Base-by-base conservation (phyloP, 2,113 vertebrate genomes). In the Seriola dumerili region DNA sequence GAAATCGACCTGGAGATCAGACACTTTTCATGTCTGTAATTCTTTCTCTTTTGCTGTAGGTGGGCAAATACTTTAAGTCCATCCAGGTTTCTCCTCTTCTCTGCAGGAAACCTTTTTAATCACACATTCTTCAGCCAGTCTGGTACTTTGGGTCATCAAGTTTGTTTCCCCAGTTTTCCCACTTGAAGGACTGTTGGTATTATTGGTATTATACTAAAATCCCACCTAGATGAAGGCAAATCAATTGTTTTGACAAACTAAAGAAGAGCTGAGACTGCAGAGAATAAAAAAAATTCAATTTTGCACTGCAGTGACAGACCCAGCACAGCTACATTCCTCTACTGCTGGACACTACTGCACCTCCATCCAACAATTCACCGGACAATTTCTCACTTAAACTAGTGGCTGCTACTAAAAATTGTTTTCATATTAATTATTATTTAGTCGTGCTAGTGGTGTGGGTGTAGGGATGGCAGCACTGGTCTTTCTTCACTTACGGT, bases 141-240 rank as follows among this genome's bases (percentile, higher is more conserved):
- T 42, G 40, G 2, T 10, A 42, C 40, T 42, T 42, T 42, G 40
- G 8, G 8, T 42, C 44, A 67, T 32, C 8, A n/a, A 55, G 4
- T 29, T 5, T 25, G 21, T 21, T 10, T 59, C 14, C 12, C 8
- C 29, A 36, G 55, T 11, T 38, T 71, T 64, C 65, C 50, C 29
- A 64, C 58, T n/a, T 54, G 44, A 75, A 42, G 40, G n/a, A 34
- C 21, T 50, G 61, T 44, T 65, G 66, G 50, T 70, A 55, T 58
- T 46, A 64, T 44, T 65, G 66, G 50, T 70, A 55, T 58, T 46
- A 64, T 44, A 52, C 5, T 21, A 52, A 21, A 52, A 52, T 8
- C 21, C 19, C 19, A 21, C 19, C 8, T 25, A 23, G 65, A 64
- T 71, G 58, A 63, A 0, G 19, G 13, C 14, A 55, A 25, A 48